phyloP scores from a whole-genome alignment of 1,140 invertebrate genomes.

The Brachionus asplanchnoidis region DNA sequence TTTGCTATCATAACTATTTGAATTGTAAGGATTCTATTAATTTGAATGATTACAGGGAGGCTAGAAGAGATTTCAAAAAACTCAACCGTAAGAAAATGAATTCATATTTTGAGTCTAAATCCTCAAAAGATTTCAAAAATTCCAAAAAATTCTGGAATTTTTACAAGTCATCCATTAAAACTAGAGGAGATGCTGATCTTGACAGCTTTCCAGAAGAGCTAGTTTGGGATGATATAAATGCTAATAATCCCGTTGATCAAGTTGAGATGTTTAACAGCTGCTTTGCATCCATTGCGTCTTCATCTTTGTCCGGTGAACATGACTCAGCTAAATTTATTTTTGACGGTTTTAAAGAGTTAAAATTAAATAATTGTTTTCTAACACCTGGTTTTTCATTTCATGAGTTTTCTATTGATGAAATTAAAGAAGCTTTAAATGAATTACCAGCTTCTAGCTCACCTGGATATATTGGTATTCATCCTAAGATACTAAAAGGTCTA shows the following conservation, averaged over 20 bases:
- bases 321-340: background rate
- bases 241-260: background rate
- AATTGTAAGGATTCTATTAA: background rate
- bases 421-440: background rate
- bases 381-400: slow-evolving; percentile 6
- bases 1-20: background rate
- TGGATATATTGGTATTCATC: background rate
- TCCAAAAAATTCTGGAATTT: slow-evolving; percentile 2
- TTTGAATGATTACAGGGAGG: background rate
- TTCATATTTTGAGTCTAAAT: background rate
- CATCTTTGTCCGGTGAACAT: background rate
- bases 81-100: background rate
- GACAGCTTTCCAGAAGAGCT: background rate
- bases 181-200: background rate
- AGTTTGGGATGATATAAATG: background rate
- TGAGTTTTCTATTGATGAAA: background rate
- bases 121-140: background rate
- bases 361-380: background rate
- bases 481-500: too few species aligned
- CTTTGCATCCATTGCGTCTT: background rate
- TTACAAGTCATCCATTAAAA: background rate
- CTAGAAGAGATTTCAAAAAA: background rate
- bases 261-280: background rate
- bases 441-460: background rate
- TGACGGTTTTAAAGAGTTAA: background rate